Conservation (phyloP, 35 echinoderm and acorn worm genomes). For the Lytechinus pictus region DNA sequence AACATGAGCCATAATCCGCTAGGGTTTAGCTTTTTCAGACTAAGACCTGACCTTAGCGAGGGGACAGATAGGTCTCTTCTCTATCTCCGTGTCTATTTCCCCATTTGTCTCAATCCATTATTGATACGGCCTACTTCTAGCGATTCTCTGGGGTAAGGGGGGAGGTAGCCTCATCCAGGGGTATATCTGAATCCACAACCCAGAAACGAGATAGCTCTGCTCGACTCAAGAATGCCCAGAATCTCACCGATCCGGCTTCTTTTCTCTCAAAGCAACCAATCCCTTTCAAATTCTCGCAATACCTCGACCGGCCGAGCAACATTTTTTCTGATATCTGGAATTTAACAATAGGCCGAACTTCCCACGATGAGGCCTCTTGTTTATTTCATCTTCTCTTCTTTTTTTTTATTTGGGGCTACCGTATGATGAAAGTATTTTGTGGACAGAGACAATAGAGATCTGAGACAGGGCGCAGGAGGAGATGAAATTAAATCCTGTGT, state of each 20-base stretch:
- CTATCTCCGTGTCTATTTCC: conserved; percentile 31
- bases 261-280: neutral
- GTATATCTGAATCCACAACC: neutral
- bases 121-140: conserved; percentile 32
- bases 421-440: neutral
- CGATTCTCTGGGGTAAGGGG: conserved; percentile 5
- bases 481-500: conserved; percentile 3
- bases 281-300: conserved; percentile 17
- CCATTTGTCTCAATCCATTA: conserved; percentile 41
- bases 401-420: neutral
- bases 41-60: neutral
- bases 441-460: conserved; percentile 14
- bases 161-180: neutral
- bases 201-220: neutral
- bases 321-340: conserved; percentile 8
- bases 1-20: neutral
- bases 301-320: neutral
- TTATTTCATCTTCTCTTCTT: conserved; percentile 2
- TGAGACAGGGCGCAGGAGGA: neutral
- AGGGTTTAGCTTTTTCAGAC: neutral
- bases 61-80: neutral
- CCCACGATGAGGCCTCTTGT: conserved; percentile 13
- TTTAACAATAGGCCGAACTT: conserved; percentile 29
- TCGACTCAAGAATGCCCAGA: conserved; percentile 29
- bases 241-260: neutral